Percentiles rank a stretch among this genome's conserved stretches.
These are phyloP conservation scores for Platyscapa corneri DNA, from an alignment of 1,140 invertebrate genomes.

Conservation along the genomic window DNA sequence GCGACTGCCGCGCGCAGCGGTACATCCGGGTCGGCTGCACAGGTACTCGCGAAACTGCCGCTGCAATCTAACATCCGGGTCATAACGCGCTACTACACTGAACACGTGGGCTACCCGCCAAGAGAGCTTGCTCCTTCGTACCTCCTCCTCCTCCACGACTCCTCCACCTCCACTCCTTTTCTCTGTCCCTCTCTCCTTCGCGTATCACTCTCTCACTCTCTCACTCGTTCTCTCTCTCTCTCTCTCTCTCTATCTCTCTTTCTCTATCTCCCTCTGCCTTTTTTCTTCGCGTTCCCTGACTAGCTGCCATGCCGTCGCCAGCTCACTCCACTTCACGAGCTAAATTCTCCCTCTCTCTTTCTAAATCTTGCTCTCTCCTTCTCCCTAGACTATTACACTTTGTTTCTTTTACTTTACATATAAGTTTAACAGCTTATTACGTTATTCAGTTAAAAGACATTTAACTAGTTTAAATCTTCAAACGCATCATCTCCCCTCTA, in stretches of 20 bases:
- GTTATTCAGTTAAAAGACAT: not conserved
- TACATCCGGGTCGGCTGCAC: constrained; percentile 70
- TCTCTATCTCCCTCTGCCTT: constrained; percentile 47
- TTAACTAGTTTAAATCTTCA: not conserved
- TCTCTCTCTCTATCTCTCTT: constrained; percentile 29
- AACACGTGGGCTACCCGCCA: constrained; percentile 70
- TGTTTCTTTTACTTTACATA: not conserved
- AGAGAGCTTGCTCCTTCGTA: constrained; percentile 40
- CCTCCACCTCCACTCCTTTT: constrained; percentile 57
- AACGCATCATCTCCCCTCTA: not conserved
- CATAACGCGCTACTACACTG: constrained; percentile 75
- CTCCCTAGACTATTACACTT: not conserved
- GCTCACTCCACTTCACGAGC: constrained; percentile 12
- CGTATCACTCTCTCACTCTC: constrained; percentile 52
- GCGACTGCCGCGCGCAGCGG: constrained; percentile 55
- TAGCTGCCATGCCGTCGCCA: constrained; percentile 11
- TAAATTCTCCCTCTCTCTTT: constrained; percentile 7
- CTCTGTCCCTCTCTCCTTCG: constrained; percentile 56
- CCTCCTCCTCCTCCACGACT: constrained; percentile 64
- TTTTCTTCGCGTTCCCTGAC: constrained; percentile 18
- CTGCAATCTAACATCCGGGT: constrained; percentile 76
- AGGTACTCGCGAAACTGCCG: constrained; percentile 74
- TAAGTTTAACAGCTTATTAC: not conserved
- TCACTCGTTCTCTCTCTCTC: too few relatives aligned
- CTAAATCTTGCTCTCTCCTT: not conserved